A percentile compares a stretch with the other conserved stretches of the same genome.
phyloP scores from a whole-genome alignment of 1,140 invertebrate genomes.

The Macrostomum lignano region DNA sequence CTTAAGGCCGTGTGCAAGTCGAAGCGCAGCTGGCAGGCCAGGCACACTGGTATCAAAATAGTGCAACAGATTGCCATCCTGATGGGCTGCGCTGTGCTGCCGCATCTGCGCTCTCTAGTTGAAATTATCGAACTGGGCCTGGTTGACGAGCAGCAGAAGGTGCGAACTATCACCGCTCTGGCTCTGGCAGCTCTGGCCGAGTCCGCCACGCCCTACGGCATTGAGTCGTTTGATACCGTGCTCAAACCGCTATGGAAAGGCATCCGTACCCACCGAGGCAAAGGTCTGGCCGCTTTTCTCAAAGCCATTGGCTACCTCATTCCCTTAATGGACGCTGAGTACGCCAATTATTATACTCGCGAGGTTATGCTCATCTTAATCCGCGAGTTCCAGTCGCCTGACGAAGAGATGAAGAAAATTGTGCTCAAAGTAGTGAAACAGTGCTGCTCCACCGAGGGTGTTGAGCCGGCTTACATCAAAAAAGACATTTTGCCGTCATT shows the following conservation, averaged over 20 bases:
- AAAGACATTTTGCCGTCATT: conserved; percentile 94
- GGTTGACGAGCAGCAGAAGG: conserved; percentile 44
- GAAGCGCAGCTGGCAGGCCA: conserved; percentile 97
- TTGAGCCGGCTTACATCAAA: conserved; percentile 92
- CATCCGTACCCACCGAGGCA: conserved; percentile 84
- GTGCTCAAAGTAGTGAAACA: conserved; percentile 99
- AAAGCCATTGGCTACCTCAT: conserved; percentile 98
- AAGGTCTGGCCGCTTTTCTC: conserved; percentile 86
- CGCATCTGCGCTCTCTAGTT: conserved; percentile 81
- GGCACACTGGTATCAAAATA: conserved; percentile 95
- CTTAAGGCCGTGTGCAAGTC: conserved; percentile 94
- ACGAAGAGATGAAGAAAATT: conserved; percentile 99
- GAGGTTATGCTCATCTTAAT: conserved; percentile 99
- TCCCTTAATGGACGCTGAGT: conserved; percentile 96
- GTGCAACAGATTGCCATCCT: conserved; percentile 97
- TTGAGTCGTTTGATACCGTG: conserved; percentile 96
- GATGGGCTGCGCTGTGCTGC: conserved; percentile 96
- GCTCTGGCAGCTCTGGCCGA: conserved; percentile 80
- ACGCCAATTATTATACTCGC: conserved; percentile 92
- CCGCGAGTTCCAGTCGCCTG: conserved; percentile 91
- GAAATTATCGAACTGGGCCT: conserved; percentile 92
- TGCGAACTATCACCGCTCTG: conserved; percentile 80
- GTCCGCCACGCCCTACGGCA: conserved; percentile 92
- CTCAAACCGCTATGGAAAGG: conserved; percentile 96
- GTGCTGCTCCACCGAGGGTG: conserved; percentile 97